These are phyloP conservation scores for Hypomecis punctinalis DNA, from an alignment of 2,888 invertebrate genomes.

Conservation along the genomic window DNA sequence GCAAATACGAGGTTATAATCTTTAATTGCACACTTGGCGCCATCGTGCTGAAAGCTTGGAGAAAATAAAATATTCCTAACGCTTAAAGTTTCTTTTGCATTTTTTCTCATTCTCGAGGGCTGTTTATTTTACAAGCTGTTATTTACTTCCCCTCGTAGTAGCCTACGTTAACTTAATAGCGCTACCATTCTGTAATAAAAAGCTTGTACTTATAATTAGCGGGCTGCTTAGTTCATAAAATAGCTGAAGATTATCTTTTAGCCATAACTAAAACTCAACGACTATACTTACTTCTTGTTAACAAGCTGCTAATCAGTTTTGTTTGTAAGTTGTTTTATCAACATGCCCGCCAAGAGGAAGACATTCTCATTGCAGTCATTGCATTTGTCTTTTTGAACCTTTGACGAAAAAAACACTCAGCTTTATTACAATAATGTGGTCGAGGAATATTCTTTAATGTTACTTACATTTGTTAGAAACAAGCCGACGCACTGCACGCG, in stretches of 20 bases:
- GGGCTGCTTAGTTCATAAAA: neutral
- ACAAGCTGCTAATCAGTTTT: no score
- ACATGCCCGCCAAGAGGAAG: no score
- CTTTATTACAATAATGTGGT: no score
- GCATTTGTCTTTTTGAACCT: no score
- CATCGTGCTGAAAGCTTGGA: constrained; percentile 47
- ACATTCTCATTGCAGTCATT: no score
- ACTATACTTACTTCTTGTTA: no score
- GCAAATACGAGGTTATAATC: constrained; percentile 69
- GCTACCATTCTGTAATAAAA: constrained; percentile 9
- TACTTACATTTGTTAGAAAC: no score
- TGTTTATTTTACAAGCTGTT: constrained; percentile 42
- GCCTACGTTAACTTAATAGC: constrained; percentile 23
- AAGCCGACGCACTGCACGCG: no score
- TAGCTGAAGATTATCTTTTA: neutral
- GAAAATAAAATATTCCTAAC: constrained; percentile 57
- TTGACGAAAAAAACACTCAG: no score
- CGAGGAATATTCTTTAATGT: no score
- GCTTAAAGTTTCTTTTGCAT: constrained; percentile 53
- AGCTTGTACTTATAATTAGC: constrained; percentile 4
- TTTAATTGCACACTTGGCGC: constrained; percentile 65
- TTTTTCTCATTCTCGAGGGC: constrained; percentile 33
- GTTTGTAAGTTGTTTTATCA: no score
- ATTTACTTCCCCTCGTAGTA: constrained; percentile 33
- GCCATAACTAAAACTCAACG: no score